phyloP scores from a whole-genome alignment of 2,888 invertebrate genomes.

The Mellilla xanthometata region DNA sequence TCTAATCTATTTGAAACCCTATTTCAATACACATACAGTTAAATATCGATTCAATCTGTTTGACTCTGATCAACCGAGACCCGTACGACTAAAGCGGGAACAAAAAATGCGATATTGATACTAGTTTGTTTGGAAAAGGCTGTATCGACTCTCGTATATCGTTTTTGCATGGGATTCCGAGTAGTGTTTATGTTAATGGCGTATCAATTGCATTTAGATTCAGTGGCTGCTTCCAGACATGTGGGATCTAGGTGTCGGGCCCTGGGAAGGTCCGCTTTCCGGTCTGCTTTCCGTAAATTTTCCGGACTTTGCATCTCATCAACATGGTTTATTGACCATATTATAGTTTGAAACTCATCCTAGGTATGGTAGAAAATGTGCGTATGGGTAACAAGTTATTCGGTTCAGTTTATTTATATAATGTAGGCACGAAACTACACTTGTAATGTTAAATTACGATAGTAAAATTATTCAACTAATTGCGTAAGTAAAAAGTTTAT shows the following conservation, averaged over 20 bases:
- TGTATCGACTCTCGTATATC: conserved; percentile 24
- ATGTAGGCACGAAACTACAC: no score
- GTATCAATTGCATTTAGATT: conserved; percentile 34
- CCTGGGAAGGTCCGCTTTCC: conserved; percentile 31
- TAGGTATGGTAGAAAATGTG: no score
- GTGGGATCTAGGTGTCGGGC: conserved; percentile 13
- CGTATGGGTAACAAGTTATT: no score
- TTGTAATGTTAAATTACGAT: no score
- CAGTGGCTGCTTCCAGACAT: conserved; percentile 14
- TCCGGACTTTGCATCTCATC: conserved; percentile 26
- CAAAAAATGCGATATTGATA: conserved; percentile 41
- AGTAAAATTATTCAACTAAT: no score
- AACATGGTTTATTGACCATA: conserved; percentile 14
- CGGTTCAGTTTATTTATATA: no score
- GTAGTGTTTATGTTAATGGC: conserved; percentile 33
- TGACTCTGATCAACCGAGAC: conserved; percentile 12
- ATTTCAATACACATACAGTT: conserved; percentile 5
- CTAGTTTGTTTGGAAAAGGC: conserved; percentile 37
- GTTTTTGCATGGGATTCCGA: conserved; percentile 29
- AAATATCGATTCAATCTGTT: neutral
- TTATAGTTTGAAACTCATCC: no score
- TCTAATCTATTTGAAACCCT: conserved; percentile 10
- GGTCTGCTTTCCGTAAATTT: conserved; percentile 30
- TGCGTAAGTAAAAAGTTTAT: no score
- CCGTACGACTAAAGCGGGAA: conserved; percentile 26